Evolutionary conservation across 1,140 invertebrate genomes (phyloP).

Genomic region (Portunus trituberculatus): DNA sequence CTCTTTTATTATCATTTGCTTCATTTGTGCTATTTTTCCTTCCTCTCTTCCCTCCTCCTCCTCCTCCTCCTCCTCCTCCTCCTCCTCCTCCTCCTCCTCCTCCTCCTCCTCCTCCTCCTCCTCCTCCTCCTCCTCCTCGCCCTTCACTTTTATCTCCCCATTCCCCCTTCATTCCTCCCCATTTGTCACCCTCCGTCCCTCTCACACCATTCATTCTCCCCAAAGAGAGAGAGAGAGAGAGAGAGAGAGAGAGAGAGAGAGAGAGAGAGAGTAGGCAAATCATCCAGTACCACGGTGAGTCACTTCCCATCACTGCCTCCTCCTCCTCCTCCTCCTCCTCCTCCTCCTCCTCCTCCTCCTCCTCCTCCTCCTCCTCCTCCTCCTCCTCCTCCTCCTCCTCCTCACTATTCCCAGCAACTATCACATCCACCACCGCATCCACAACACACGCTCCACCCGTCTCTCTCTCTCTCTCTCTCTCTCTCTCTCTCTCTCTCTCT

Average conservation of each 20-base stretch:
- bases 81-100: too few relatives aligned
- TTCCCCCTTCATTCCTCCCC: neutral
- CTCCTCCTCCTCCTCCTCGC: neutral
- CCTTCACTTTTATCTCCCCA: neutral
- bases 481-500: too few relatives aligned
- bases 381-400: neutral
- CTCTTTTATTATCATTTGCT: too few relatives aligned
- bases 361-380: neutral
- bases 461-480: too few relatives aligned
- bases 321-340: too few relatives aligned
- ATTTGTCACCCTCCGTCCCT: neutral
- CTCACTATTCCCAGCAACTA: neutral
- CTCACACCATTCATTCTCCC: too few relatives aligned
- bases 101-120: neutral
- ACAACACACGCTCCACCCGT: too few relatives aligned
- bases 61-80: neutral
- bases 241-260: neutral
- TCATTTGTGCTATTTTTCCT: too few relatives aligned
- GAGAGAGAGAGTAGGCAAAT: neutral
- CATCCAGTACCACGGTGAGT: neutral
- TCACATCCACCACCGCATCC: too few relatives aligned
- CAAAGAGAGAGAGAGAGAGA: neutral
- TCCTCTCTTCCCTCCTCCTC: neutral
- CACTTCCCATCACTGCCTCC: neutral
- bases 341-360: too few relatives aligned